Evolutionary conservation across 2,888 invertebrate genomes (phyloP), one percentile per base, ranked within the genome.

Genomic region (Automeris io): DNA sequence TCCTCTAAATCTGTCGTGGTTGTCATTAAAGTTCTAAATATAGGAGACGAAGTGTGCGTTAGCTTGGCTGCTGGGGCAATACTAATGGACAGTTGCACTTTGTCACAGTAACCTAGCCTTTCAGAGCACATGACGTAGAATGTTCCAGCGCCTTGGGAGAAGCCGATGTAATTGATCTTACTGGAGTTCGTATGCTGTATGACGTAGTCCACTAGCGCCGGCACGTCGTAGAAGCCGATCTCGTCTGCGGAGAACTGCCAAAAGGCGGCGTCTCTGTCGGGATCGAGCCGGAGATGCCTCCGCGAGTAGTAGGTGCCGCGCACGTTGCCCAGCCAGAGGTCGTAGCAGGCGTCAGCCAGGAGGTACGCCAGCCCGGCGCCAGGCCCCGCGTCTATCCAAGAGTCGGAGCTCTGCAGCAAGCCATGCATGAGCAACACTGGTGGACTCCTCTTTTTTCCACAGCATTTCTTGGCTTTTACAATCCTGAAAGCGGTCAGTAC

Each of bases 191-290:
- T 76, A 3, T 61, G 43, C 1, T 62, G 41, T 3, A 81, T 41
- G 1, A 81, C 63, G 26, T 72, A 70, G 34, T 81, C 77, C 0
- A 78, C 59, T 24, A 67, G 62, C 0, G 93, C 91, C 1, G 96
- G 95, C 1, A 96, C 54, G 65, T 97, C 97, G 52, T 87, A 90
- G 13, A 77, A 61, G 0, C 92, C 94, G 60, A 95, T 93, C 61
- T 95, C 91, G 57, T 95, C 92, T 81, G 91, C 93, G 40, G 91
- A 92, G 51, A 90, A 91, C 25, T 88, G 58, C 91, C 91, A 91
- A 57, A 83, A 91, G 19, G 74, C 58, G 1, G 57, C 19, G 23
- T 87, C 76, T 21, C 37, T 51, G 1, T 55, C 60, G 0, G 81
- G 68, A 35, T 79, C 44, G 54, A 81, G 49, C 0, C 56, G 61